These are phyloP conservation scores for Synodontis membranacea DNA, from an alignment of 2,113 vertebrate genomes.

Conservation along the genomic window DNA sequence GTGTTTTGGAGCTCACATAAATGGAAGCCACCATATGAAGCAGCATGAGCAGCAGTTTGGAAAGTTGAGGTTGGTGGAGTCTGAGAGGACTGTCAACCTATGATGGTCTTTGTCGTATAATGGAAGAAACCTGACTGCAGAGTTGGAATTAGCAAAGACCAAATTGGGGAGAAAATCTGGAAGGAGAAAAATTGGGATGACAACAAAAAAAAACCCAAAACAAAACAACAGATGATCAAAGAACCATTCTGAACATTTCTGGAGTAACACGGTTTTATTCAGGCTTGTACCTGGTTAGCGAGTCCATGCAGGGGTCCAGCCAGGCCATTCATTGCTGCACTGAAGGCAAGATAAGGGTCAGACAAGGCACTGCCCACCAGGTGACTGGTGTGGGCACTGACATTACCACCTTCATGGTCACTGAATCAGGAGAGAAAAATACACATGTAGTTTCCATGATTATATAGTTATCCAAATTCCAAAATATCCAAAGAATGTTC, in stretches of 20 bases:
- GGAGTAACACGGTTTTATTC: background rate
- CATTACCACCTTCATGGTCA: slow-evolving; percentile 94
- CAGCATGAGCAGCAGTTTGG: too few relatives aligned
- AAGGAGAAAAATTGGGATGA: background rate
- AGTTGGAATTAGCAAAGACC: background rate
- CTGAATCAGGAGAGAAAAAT: slow-evolving; percentile 63
- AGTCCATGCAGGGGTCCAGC: slow-evolving; percentile 92
- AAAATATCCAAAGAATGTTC: too few relatives aligned
- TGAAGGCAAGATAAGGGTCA: slow-evolving; percentile 91
- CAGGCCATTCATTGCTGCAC: slow-evolving; percentile 93
- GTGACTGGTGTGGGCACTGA: slow-evolving; percentile 95
- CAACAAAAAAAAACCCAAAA: background rate
- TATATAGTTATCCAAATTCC: background rate
- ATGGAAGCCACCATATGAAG: too few relatives aligned
- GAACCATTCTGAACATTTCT: background rate
- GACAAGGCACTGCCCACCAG: slow-evolving; percentile 92
- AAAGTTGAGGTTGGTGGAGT: background rate
- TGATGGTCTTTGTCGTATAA: background rate
- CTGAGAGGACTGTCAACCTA: background rate
- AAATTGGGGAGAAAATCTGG: background rate
- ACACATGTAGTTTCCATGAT: background rate
- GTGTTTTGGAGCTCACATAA: too few relatives aligned
- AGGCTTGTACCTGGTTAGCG: slow-evolving; percentile 87
- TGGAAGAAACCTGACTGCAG: background rate
- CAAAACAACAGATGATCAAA: background rate